phyloP scores from a whole-genome alignment of 2,113 vertebrate genomes.

The Aptenodytes patagonicus region DNA sequence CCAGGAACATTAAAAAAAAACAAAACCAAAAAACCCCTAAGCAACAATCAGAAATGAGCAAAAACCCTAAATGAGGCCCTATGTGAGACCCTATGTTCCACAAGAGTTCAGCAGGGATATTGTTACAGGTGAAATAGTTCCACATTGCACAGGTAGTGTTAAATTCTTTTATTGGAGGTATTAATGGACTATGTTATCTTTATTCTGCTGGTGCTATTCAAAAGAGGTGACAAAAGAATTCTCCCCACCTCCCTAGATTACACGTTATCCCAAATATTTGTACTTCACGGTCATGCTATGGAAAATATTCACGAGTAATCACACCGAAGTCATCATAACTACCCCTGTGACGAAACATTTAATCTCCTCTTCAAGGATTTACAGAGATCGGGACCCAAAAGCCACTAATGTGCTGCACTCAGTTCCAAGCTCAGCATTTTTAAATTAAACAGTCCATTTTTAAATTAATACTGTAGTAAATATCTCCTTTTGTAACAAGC shows the following conservation, averaged over 20 bases:
- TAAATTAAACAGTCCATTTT: background rate
- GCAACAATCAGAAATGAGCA: background rate
- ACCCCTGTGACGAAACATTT: background rate
- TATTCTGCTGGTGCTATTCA: background rate
- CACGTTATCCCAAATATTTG: background rate
- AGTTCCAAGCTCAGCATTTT: background rate
- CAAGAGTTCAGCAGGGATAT: background rate
- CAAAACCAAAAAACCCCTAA: background rate
- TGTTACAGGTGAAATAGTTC: background rate
- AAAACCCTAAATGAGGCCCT: background rate
- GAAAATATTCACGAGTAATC: background rate
- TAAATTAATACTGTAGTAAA: background rate
- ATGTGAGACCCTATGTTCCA: background rate
- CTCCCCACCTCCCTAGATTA: background rate
- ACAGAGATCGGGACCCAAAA: background rate
- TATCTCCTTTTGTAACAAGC: background rate
- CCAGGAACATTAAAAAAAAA: background rate
- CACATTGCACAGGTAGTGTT: background rate
- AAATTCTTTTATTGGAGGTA: background rate
- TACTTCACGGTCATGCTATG: fast-evolving
- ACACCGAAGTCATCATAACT: background rate
- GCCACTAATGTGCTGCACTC: background rate
- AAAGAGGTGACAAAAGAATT: background rate
- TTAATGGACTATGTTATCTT: background rate
- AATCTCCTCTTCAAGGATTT: background rate